Percentiles rank a stretch among this genome's conserved stretches.
These are phyloP conservation scores for Metridium senile DNA, from an alignment of 92 coral and sea anemone genomes.

Conservation along the genomic window DNA sequence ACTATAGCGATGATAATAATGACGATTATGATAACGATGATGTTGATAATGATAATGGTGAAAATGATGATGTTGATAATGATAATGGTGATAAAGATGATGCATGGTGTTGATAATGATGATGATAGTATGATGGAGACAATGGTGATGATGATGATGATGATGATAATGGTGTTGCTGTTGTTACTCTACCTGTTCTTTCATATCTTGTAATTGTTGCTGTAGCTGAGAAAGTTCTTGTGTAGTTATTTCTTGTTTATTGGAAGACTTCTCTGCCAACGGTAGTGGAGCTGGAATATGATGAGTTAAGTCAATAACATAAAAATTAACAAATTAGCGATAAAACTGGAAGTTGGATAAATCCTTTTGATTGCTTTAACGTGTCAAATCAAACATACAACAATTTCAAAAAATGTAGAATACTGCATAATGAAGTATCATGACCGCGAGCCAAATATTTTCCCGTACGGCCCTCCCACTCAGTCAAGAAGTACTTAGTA, in stretches of 20 bases:
- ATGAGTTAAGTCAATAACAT: no score
- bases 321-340: no score
- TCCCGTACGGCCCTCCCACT: no score
- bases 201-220: conserved; percentile 95
- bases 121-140: neutral
- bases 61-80: neutral
- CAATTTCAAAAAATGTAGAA: no score
- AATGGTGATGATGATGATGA: neutral
- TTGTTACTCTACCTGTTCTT: conserved; percentile 79
- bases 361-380: no score
- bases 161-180: neutral
- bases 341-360: no score
- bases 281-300: conserved; percentile 63
- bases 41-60: neutral
- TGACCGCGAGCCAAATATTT: no score
- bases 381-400: no score
- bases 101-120: neutral
- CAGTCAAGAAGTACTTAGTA: no score
- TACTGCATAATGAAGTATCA: no score
- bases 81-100: neutral
- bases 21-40: neutral
- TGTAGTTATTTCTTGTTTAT: conserved; percentile 78
- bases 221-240: conserved; percentile 88
- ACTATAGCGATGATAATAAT: neutral
- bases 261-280: conserved; percentile 62